Base-by-base conservation (phyloP, 2,888 invertebrate genomes). In the Pammene fasciana region DNA sequence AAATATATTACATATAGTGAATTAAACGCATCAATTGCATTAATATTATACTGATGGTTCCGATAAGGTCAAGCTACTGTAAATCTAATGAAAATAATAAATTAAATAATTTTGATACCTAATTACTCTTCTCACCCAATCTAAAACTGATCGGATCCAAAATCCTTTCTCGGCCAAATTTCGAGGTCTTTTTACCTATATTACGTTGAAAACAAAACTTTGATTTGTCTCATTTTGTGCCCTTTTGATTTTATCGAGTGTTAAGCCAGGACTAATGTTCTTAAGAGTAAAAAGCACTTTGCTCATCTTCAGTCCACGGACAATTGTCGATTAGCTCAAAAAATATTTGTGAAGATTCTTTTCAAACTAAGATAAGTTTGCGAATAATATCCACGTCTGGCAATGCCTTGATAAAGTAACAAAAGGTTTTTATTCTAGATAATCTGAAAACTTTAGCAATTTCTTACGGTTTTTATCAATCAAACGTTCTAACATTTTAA, bases 401-500 rank as follows among this genome's bases (percentile, higher is more conserved):
- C 50, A 50, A 18, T 2, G 62, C 18, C 36, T 50, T 57, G 68
- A 68, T 68, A 62, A 68, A 56, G 48, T 62, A 56, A 64, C 62
- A 64, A 68, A 68, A 64, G 68, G 8, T 56, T 55, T 68, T 56
- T 62, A 50, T 52, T 41, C 56, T 56, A 68, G 55, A 16, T 10
- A 54, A 50, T 67, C 26, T 64, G 16, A 52, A 54, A 64, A 68
- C 56, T 68, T 57, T 60, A 41, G 48, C 55, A 41, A 36, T 56
- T 68, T 62, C 56, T 62, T 56, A 41, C 55, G 16, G 26, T 68
- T 68, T 62, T 64, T 68, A 56, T 56, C 68, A 43, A 57, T 62
- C 50, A 41, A 48, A 52, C 59, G 2, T 67, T 43, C 14, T 43
- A n/a, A 43, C 46, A 3, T 26, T 67, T 11, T 43, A n/a, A 43